These are phyloP conservation scores for Nyctibius grandis DNA, from an alignment of 2,797 vertebrate genomes.

Conservation along the genomic window DNA sequence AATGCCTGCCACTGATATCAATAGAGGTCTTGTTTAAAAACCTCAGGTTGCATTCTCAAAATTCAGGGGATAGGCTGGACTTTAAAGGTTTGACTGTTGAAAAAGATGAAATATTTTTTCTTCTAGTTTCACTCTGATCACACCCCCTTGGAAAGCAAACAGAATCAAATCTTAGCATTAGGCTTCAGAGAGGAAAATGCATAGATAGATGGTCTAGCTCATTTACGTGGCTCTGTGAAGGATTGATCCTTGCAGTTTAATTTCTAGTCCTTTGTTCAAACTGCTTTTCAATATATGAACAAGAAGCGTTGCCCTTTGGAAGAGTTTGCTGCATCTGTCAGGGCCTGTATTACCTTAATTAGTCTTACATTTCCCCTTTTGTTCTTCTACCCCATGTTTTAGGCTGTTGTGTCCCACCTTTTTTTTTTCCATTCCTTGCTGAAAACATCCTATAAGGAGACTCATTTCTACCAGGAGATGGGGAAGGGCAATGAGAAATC, in stretches of 20 bases:
- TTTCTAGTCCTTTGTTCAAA: background rate
- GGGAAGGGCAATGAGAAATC: background rate
- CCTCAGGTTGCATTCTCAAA: slow-evolving; percentile 1
- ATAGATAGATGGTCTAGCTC: background rate
- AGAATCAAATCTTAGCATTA: background rate
- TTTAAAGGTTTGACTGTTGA: background rate
- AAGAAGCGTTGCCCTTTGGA: background rate
- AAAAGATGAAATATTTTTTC: background rate
- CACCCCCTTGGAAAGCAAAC: background rate
- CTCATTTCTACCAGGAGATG: background rate
- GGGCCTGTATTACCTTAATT: background rate
- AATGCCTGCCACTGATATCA: background rate
- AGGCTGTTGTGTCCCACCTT: background rate
- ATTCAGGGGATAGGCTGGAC: background rate
- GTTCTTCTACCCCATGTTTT: background rate
- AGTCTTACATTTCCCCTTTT: background rate
- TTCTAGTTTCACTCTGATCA: background rate
- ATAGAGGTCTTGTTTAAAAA: slow-evolving; percentile 34
- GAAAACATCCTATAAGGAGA: background rate
- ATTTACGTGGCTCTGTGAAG: fast-evolving
- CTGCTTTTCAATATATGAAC: background rate
- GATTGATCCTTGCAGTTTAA: background rate
- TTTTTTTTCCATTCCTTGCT: background rate
- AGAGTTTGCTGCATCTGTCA: background rate
- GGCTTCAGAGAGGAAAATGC: background rate